Base-by-base conservation (phyloP, 2,797 vertebrate species). In the Lates japonicus region DNA sequence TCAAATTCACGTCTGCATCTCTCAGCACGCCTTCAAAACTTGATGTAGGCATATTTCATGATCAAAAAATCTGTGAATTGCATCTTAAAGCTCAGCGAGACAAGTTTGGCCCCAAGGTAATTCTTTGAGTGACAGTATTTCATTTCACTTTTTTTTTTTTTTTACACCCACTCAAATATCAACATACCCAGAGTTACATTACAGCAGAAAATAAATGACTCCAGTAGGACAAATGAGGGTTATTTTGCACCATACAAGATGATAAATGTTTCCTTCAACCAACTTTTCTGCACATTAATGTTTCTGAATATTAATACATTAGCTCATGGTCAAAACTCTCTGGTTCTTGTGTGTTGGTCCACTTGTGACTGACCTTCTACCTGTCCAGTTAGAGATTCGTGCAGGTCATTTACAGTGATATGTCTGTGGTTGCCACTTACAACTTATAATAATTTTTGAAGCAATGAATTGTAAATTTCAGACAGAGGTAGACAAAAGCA, bases 41-140 rank as follows among this genome's bases (percentile, higher is more conserved):
- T 16, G 22, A 58, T 63, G 42, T 42, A 2, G 44, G 35, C 29
- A 65, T 33, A 44, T 86, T 76, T 84, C 37, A 58, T 9, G 19
- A 78, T 87, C 49, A 79, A 73, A 52, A 37, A 76, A 69, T 22
- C 20, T 49, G 22, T 59, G 35, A 81, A 73, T 3, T 74, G 35
- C 51, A 70, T 81, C 44, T 46, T 25, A 59, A 72, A 75, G 66
- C 49, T 29, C 12, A 1, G 37, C 13, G 20, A 39, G 74, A 62
- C 42, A 74, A 8, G 57, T 78, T 12, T 4, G 19, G 46, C 72
- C 52, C 49, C 16, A 31, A 54, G 78, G 39, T 52, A 44, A 57
- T 20, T 44, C 20, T 51, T 22, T 73, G 22, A 80, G 1, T 67
- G 80, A 69, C 62, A 73, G 29, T 8, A 46, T 51, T 67, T 81